These are phyloP conservation scores for Subanguina moxae DNA, from an alignment of 1,140 invertebrate species.

Conservation along the genomic window DNA sequence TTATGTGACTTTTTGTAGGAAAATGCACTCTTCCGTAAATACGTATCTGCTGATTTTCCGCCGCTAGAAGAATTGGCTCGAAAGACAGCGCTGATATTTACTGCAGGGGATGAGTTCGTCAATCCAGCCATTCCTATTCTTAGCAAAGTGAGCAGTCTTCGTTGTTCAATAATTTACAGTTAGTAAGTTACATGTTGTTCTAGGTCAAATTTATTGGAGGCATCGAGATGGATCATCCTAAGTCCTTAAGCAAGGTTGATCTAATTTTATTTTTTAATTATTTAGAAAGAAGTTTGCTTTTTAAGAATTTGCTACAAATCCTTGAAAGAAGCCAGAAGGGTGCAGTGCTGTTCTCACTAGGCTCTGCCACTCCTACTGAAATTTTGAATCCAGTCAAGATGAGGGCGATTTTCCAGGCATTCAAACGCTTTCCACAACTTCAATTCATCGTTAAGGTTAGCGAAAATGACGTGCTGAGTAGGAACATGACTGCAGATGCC, in stretches of 20 bases:
- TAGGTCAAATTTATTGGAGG: conserved; percentile 22
- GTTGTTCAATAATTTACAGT: conserved; percentile 3
- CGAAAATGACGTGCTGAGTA: conserved; percentile 18
- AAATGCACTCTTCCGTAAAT: conserved; percentile 29
- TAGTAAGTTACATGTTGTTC: conserved; percentile 9
- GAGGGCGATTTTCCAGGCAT: conserved; percentile 29
- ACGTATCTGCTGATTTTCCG: conserved; percentile 37
- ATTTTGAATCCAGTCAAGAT: conserved; percentile 16
- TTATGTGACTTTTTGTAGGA: conserved; percentile 18
- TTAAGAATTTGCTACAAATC: conserved; percentile 25
- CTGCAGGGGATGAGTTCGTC: conserved; percentile 36
- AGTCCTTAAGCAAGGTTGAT: not conserved
- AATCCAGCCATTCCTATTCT: conserved; percentile 35
- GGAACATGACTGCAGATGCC: conserved; percentile 21
- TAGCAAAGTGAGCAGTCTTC: conserved; percentile 18
- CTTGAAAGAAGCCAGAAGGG: conserved; percentile 24
- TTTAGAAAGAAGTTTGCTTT: not conserved
- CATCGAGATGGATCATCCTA: conserved; percentile 14
- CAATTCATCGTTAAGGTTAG: conserved; percentile 43
- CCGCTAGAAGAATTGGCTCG: conserved; percentile 16
- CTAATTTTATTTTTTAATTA: too few relatives aligned
- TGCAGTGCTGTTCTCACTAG: conserved; percentile 32
- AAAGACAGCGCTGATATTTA: conserved; percentile 27
- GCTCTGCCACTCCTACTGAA: conserved; percentile 29
- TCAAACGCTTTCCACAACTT: conserved; percentile 34